Conservation (phyloP, 92 coral and sea anemone genomes). For the Zoanthus sociatus region DNA sequence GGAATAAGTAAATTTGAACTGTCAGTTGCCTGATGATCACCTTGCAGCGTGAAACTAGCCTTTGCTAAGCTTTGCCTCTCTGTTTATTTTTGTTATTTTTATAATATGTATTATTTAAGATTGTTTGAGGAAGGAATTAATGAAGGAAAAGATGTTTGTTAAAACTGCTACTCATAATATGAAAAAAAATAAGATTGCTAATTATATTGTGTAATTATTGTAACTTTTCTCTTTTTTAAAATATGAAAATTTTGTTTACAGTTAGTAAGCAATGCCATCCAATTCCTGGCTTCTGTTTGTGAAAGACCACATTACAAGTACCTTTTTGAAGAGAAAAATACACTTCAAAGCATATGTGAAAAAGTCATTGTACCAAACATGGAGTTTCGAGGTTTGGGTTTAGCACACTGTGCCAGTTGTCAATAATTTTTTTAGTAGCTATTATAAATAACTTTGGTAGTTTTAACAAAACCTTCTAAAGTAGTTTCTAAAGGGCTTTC, state of each 20-base stretch:
- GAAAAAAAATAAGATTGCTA: too few species aligned
- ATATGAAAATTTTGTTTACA: constrained; percentile 18
- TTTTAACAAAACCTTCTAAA: too few species aligned
- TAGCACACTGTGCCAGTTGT: neutral
- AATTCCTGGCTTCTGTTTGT: constrained; percentile 95
- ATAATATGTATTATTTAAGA: too few species aligned
- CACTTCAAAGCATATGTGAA: constrained; percentile 92
- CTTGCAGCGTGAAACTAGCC: too few species aligned
- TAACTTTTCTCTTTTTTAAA: neutral
- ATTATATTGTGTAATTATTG: neutral
- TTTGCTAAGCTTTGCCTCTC: too few species aligned
- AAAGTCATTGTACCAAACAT: constrained; percentile 97
- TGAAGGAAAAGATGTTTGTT: neutral
- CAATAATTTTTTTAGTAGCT: neutral
- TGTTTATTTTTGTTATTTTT: too few species aligned
- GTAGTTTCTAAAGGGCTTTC: too few species aligned
- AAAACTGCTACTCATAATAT: neutral
- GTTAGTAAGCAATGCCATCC: constrained; percentile 98
- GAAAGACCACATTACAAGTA: constrained; percentile 92
- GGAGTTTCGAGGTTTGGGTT: constrained; percentile 90
- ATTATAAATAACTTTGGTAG: too few species aligned
- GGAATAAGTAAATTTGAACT: too few species aligned
- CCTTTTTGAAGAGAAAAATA: constrained; percentile 90
- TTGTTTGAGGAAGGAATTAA: too few species aligned
- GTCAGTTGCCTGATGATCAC: too few species aligned